Evolutionary conservation across 2,888 invertebrate species (phyloP).

Genomic region (Ectropis crepuscularia): DNA sequence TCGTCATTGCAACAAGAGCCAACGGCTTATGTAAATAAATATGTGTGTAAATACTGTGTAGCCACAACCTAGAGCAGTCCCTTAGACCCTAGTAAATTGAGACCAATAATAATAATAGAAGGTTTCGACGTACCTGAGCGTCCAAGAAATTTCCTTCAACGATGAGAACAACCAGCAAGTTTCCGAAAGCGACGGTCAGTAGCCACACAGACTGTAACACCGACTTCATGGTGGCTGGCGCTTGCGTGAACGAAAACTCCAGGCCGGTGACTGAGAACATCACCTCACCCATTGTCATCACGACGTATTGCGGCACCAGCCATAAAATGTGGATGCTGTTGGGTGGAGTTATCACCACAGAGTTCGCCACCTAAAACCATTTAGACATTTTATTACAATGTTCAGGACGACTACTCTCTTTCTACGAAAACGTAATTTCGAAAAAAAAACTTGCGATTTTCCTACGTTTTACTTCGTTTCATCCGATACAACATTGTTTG

Average conservation of each 20-base stretch:
- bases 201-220: conserved; percentile 96
- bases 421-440: too few species aligned
- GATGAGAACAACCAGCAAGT: conserved; percentile 95
- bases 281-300: conserved; percentile 97
- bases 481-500: too few species aligned
- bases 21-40: too few species aligned
- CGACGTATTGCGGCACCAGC: conserved; percentile 96
- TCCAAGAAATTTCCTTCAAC: conserved; percentile 91
- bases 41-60: too few species aligned
- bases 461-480: too few species aligned
- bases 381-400: background rate
- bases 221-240: conserved; percentile 97
- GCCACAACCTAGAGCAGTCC: too few species aligned
- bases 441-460: too few species aligned
- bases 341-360: conserved; percentile 85
- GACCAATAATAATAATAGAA: too few species aligned
- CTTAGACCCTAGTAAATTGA: too few species aligned
- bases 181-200: conserved; percentile 96
- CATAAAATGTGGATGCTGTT: conserved; percentile 92
- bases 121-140: conserved; percentile 84
- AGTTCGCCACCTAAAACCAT: conserved; percentile 56
- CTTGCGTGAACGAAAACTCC: conserved; percentile 98
- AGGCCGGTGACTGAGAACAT: conserved; percentile 98
- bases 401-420: too few species aligned
- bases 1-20: too few species aligned